Evolutionary conservation across 2,113 vertebrate genomes (phyloP).

Genomic region (Climacteris rufus): DNA sequence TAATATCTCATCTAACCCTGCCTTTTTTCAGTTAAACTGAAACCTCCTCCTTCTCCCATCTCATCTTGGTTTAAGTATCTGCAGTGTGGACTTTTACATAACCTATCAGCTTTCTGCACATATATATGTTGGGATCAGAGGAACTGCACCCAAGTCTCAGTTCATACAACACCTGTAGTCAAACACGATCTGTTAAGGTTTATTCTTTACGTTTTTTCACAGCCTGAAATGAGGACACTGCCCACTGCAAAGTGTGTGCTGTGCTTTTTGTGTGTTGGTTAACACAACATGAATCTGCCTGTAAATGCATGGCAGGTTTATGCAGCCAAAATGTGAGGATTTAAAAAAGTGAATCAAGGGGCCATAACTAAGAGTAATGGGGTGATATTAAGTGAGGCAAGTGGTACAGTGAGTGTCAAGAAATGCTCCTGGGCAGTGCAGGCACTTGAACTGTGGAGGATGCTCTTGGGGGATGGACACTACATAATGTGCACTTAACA

Average conservation of each 20-base stretch:
- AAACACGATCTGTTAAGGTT: background rate
- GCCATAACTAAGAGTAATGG: conserved; percentile 3
- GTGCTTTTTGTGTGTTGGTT: background rate
- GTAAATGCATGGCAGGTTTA: conserved; percentile 27
- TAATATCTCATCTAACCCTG: background rate
- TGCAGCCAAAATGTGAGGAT: background rate
- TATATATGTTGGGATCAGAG: background rate
- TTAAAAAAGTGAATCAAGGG: conserved; percentile 10
- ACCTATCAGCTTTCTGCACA: background rate
- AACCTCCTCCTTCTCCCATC: background rate
- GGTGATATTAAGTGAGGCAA: conserved; percentile 10
- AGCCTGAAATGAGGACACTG: background rate
- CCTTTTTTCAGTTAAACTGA: background rate
- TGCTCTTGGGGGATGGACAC: background rate
- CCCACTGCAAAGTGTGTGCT: background rate
- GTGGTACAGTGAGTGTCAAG: background rate
- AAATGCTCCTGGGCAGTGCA: background rate
- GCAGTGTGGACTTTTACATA: background rate
- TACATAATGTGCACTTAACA: background rate
- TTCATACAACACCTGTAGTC: background rate
- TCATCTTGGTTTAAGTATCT: background rate
- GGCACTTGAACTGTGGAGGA: background rate
- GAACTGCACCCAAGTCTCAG: background rate
- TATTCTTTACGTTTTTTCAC: background rate
- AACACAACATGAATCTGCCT: background rate